These are phyloP conservation scores for Acridotheres tristis DNA, from an alignment of 2,797 vertebrate species.

Conservation along the genomic window DNA sequence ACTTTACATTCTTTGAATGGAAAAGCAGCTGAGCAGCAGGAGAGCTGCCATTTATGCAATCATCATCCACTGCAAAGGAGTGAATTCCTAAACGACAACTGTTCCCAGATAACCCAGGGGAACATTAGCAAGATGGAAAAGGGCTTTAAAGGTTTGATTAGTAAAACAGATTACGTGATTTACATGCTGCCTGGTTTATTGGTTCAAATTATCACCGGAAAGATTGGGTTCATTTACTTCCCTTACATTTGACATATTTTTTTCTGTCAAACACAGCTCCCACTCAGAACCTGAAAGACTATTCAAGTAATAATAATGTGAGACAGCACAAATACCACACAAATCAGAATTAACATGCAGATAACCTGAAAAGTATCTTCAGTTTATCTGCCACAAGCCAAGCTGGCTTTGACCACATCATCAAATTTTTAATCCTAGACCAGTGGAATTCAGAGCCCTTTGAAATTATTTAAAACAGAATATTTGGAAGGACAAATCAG, in stretches of 20 bases:
- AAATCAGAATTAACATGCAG: not conserved
- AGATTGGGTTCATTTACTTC: not conserved
- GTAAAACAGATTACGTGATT: conserved; percentile 24
- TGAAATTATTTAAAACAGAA: not conserved
- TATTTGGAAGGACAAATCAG: not conserved
- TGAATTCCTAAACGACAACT: not conserved
- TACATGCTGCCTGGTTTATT: not conserved
- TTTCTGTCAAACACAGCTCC: not conserved
- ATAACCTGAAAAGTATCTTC: not conserved
- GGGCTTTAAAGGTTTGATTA: not conserved
- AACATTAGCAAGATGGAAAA: not conserved
- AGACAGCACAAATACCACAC: not conserved
- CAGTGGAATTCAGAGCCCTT: not conserved
- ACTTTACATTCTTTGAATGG: not conserved
- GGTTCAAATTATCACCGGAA: not conserved
- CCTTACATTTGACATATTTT: not conserved
- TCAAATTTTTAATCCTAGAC: not conserved
- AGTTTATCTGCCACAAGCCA: not conserved
- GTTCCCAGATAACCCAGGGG: not conserved
- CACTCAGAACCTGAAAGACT: not conserved
- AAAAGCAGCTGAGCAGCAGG: not conserved
- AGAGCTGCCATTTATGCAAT: not conserved
- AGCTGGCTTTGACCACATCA: not conserved
- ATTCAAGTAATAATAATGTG: not conserved
- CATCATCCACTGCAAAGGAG: not conserved